Evolutionary conservation across 2,888 invertebrate genomes (phyloP), one percentile per base, ranked within the genome.

Genomic region (Gastracanthus pulcherrimus): DNA sequence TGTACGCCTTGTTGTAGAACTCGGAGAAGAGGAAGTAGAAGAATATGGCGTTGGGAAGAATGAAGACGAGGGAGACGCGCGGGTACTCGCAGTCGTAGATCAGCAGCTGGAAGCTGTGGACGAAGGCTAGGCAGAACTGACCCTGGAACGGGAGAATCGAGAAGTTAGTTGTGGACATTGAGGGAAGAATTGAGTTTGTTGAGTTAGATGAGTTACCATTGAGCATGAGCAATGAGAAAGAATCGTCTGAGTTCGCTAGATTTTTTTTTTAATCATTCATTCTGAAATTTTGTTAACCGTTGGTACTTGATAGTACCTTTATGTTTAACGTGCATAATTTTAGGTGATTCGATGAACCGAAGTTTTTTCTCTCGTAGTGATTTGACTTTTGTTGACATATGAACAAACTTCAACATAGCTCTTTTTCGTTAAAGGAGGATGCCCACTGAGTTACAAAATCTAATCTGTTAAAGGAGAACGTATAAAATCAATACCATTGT

Each of bases 11-110:
- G 87, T 95, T 95, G 92, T 98, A 98, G 93, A 98, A 98, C 88
- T 98, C 96, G 82, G 95, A 95, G 93, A 98, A 98, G 83, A 98
- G 94, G 90, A 97, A 95, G 92, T 98, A 97, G 93, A 98, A 98
- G 94, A 98, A 96, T 74, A 98, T 94, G 11, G 97, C 97, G 92
- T 98, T 98, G 11, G 97, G 96, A 26, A 97, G 94, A 71, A 97
- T 98, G 92, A 98, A 96, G 88, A 94, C 94, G 58, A 96, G 94
- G 9, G 96, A 94, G 94, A 96, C 96, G 86, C 95, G 93, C 3
- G 98, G 98, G 91, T 97, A 98, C 71, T 96, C 96, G 92, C 98
- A 98, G 86, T 97, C 96, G 88, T 95, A 95, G 92, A 96, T 95
- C 58, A 98, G 92, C 13, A 98, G 93, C 90, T 97, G 97, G 82